A percentile compares a stretch with the other conserved stretches of the same genome.
Conservation (phyloP, 2,113 vertebrate species). For the Trachemys scripta region DNA sequence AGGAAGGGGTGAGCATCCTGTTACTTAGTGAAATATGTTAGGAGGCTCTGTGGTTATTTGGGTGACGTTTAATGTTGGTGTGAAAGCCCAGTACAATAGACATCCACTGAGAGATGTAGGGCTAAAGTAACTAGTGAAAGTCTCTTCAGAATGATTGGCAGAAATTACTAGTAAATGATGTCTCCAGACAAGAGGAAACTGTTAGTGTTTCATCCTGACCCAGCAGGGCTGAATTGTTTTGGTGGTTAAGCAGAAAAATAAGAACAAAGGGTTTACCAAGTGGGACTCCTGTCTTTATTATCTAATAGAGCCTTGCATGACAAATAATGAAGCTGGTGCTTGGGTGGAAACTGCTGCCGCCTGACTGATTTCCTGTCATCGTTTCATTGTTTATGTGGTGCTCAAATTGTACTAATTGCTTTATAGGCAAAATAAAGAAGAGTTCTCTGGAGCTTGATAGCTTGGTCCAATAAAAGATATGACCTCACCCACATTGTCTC, state of each 20-base stretch:
- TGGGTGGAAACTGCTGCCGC: background rate
- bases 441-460: background rate
- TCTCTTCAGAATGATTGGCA: background rate
- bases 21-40: background rate
- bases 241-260: slow-evolving; percentile 3
- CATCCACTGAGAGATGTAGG: background rate
- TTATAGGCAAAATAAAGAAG: background rate
- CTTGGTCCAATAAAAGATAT: background rate
- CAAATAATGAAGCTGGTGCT: background rate
- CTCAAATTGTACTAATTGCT: background rate
- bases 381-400: background rate
- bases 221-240: background rate
- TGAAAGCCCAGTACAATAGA: background rate
- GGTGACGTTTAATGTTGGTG: background rate
- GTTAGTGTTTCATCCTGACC: background rate
- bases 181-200: slow-evolving; percentile 7
- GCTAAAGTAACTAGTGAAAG: background rate
- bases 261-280: slow-evolving; percentile 4
- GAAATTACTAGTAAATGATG: background rate
- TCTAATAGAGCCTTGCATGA: background rate
- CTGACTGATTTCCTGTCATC: background rate
- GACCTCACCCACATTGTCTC: background rate
- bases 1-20: slow-evolving; percentile 87
- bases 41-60: background rate
- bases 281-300: slow-evolving; percentile 14